A percentile compares a stretch with the other conserved stretches of the same genome.
phyloP scores from a whole-genome alignment of 2,797 vertebrate genomes.

The Paratrypauchen microcephalus region DNA sequence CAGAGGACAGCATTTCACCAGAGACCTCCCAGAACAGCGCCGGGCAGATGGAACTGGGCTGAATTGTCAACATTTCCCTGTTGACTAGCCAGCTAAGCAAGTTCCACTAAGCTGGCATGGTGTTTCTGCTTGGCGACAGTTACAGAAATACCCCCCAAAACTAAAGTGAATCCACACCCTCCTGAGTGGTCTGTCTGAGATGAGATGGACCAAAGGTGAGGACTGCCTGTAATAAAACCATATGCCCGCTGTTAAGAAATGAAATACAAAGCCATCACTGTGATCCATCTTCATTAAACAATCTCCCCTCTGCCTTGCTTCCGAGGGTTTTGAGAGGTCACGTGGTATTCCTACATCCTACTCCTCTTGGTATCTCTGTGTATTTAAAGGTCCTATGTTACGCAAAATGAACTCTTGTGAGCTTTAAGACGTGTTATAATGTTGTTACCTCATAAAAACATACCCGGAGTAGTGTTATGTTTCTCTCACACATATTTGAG shows the following conservation, averaged over 20 bases:
- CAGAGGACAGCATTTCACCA: slow-evolving; percentile 83
- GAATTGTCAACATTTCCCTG: slow-evolving; percentile 77
- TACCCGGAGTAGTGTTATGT: too few species aligned
- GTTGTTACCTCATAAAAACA: too few species aligned
- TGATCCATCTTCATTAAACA: slow-evolving; percentile 83
- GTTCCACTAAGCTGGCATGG: slow-evolving; percentile 67
- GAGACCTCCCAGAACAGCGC: slow-evolving; percentile 78
- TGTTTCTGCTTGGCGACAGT: slow-evolving; percentile 61
- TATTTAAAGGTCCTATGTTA: slow-evolving; percentile 40
- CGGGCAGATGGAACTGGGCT: slow-evolving; percentile 72
- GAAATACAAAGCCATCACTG: slow-evolving; percentile 82
- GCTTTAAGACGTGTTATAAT: too few species aligned
- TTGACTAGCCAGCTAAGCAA: slow-evolving; percentile 71
- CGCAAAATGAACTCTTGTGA: too few species aligned
- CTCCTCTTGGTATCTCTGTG: slow-evolving; percentile 67
- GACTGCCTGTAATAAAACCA: slow-evolving; percentile 81
- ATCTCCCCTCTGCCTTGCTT: slow-evolving; percentile 78
- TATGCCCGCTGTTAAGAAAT: slow-evolving; percentile 83
- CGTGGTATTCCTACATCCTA: slow-evolving; percentile 61
- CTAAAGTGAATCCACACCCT: slow-evolving; percentile 62
- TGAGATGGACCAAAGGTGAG: slow-evolving; percentile 77
- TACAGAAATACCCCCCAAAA: slow-evolving; percentile 37
- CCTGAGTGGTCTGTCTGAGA: slow-evolving; percentile 61
- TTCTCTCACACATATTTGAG: too few species aligned
- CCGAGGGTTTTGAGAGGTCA: slow-evolving; percentile 77